Base-by-base conservation (phyloP, 2,113 vertebrate genomes). In the Mellivora capensis region DNA sequence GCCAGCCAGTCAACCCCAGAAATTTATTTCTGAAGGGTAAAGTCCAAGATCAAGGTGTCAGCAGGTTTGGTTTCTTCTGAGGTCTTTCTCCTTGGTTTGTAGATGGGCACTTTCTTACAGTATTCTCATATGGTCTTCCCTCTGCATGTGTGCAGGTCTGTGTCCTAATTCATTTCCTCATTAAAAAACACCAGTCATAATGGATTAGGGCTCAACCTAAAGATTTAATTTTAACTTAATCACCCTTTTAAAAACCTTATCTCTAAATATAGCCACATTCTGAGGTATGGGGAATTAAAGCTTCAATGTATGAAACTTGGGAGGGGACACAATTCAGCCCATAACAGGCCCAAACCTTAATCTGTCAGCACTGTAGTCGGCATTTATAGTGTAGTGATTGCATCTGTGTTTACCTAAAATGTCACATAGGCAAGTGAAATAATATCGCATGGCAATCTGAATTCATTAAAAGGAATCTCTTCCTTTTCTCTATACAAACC, bases 211-310 rank as follows among this genome's bases (percentile, higher is more conserved):
- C 57, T 39, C 49, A 64, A 34, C 13, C 47, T 87, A 90, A 93
- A 97, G 17, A 57, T 37, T 39, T 94, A 74, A 90, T 20, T 90
- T 94, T 72, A 79, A 93, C 52, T 72, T 94, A 94, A 96, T 89
- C 49, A 49, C 6, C 6, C 67, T 59, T 89, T 90, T 81, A 86
- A 49, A 77, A 7, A 52, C 11, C 49, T 64, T 82, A 49, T 34
- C 34, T 84, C 29, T 86, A 87, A 90, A 90, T 44, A 54, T 0
- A 82, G 29, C 52, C 20, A 82, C 34, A 90, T 90, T 94, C 31
- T 31, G 29, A 47, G 57, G 54, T 15, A 57, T 20, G 57, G 27
- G 42, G 69, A 84, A 18, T 87, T 62, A 72, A n/a, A 85, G 15
- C 27, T 84, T 88, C 90, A 59, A 59, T 31, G 37, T 74, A 84